Evolutionary conservation across 2,888 invertebrate genomes (phyloP).

Genomic region (Apeira syringaria): DNA sequence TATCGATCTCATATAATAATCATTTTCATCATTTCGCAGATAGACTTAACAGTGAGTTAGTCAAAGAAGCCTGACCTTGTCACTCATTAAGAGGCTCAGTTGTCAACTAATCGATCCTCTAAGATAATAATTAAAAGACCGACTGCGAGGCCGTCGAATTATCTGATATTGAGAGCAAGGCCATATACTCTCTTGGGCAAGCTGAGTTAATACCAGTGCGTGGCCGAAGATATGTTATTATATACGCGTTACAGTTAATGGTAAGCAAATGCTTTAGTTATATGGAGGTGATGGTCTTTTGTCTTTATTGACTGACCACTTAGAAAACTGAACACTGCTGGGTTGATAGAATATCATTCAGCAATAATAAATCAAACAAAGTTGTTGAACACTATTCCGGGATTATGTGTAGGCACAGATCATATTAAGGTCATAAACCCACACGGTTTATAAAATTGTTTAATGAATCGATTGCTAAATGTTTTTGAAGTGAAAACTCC

Average conservation of each 20-base stretch:
- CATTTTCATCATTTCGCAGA: constrained; percentile 3
- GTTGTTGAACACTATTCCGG: too few species aligned
- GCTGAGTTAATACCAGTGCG: constrained; percentile 45
- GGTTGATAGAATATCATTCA: too few species aligned
- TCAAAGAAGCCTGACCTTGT: constrained; percentile 13
- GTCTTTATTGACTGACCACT: constrained; percentile 4
- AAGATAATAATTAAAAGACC: constrained; percentile 72
- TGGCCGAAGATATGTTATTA: constrained; percentile 64
- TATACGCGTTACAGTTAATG: constrained; percentile 69
- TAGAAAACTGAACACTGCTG: too few species aligned
- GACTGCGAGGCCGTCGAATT: constrained; percentile 71
- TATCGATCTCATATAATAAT: background rate
- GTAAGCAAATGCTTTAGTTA: constrained; percentile 28
- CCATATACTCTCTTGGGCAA: constrained; percentile 61
- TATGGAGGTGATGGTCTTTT: constrained; percentile 22
- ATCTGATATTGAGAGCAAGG: constrained; percentile 76
- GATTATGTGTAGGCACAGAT: too few species aligned
- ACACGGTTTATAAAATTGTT: too few species aligned
- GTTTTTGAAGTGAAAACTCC: too few species aligned
- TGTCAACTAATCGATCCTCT: constrained; percentile 65
- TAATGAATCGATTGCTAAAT: too few species aligned
- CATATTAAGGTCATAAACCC: too few species aligned
- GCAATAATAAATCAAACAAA: too few species aligned
- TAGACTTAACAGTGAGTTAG: constrained; percentile 2
- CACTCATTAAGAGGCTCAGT: constrained; percentile 34